Base-by-base conservation (phyloP, 2,888 invertebrate species). In the Tanypteryx hageni region DNA sequence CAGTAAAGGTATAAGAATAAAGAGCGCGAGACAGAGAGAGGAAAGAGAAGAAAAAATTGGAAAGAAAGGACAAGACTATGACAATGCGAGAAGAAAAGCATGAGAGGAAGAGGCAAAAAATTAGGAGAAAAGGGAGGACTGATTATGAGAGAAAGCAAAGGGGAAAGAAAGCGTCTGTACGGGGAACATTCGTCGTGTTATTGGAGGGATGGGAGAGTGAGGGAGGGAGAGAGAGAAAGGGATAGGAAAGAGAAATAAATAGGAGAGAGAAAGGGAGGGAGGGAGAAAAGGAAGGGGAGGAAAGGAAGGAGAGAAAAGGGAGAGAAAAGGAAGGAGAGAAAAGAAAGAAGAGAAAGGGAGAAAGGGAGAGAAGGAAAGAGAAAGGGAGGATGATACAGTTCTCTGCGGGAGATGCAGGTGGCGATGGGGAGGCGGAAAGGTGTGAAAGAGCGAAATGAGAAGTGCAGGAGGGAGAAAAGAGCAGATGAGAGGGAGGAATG, bases 351-450 rank as follows among this genome's bases (percentile, higher is more conserved):
- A 56, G 83, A 44, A 31, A 16, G 18, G 27, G 8, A 82, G 31
- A 13, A 8, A 9, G 5, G n/a, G 16, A 16, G 82, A 83, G 83
- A 44, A 18, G 18, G 11, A 16, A 83, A 56, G 83, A 11, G 27
- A 14, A 89, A 61, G 27, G 86, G 59, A 13, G 89, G 64, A 89
- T 64, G 89, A 64, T 44, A 44, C 44, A 89, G 89, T 89, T 89
- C 44, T 83, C 27, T 10, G n/a, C 64, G 31, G 31, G 44, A 59
- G 44, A 59, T 44, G 64, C 11, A 89, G 89, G 59, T 68, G 89
- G 89, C 68, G 9, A 44, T 18, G 64, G 68, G 68, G 68, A 68
- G 44, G 56, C 44, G 31, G 61, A 11, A 27, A 27, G 61, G 44
- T 82, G 82, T 76, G 56, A 44, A n/a, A 56, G 56, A 57, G 83